Conservation (phyloP, 1,140 invertebrate species). For the Ericerus pela region DNA sequence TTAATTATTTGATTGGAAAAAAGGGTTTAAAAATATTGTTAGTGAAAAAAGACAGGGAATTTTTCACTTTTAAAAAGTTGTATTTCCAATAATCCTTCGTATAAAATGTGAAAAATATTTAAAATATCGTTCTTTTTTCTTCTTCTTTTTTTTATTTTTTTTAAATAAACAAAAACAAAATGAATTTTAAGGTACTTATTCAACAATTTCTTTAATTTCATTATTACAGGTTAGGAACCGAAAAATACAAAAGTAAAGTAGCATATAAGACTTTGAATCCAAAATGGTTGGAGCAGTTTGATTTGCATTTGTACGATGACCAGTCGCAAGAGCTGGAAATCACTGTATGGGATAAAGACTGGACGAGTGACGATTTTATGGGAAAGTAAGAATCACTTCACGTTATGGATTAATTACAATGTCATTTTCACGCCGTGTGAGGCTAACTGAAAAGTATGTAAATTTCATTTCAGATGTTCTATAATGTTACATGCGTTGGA, state of each 20-base stretch:
- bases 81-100: no score
- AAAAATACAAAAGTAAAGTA: slow-evolving; percentile 97
- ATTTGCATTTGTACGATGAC: slow-evolving; percentile 89
- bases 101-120: no score
- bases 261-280: slow-evolving; percentile 68
- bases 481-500: slow-evolving; percentile 75
- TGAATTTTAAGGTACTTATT: no score
- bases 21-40: not conserved
- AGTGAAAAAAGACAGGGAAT: no score
- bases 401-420: not conserved
- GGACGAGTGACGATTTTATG: slow-evolving; percentile 72
- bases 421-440: not conserved
- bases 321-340: slow-evolving; percentile 73
- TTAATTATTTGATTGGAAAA: not conserved
- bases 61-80: no score
- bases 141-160: no score
- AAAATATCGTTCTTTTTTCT: no score
- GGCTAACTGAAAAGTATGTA: no score
- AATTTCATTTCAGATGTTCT: slow-evolving; percentile 44
- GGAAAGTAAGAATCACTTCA: slow-evolving; percentile 41
- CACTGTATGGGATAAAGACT: slow-evolving; percentile 77
- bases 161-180: no score
- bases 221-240: slow-evolving; percentile 67
- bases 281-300: slow-evolving; percentile 93
- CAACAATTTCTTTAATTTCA: not conserved